A percentile compares a stretch with the other conserved stretches of the same genome.
phyloP scores from a whole-genome alignment of 2,797 vertebrate species.

The Characodon lateralis region DNA sequence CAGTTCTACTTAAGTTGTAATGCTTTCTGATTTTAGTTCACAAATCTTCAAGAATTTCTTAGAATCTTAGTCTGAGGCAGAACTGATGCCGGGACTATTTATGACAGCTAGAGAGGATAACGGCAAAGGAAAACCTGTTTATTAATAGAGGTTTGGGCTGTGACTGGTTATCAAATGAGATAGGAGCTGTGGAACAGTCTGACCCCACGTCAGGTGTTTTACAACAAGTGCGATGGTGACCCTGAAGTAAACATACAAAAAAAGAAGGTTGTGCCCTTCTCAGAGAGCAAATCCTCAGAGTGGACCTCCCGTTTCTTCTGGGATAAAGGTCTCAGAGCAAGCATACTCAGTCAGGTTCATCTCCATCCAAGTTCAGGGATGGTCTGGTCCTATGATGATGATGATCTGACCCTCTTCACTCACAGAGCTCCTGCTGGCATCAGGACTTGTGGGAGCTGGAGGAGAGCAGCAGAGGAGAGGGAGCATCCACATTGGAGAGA shows the following conservation, averaged over 20 bases:
- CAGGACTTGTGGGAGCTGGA: conserved; percentile 90
- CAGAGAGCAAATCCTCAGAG: conserved; percentile 38
- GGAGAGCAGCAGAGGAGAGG: conserved; percentile 88
- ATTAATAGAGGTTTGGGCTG: conserved; percentile 18
- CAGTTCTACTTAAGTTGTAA: background rate
- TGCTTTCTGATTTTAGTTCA: background rate
- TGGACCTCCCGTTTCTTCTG: conserved; percentile 45
- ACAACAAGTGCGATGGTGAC: conserved; percentile 6
- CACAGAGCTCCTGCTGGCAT: conserved; percentile 61
- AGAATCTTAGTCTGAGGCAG: conserved; percentile 8
- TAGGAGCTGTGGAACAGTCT: conserved; percentile 2
- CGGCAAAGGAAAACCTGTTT: background rate
- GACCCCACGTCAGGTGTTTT: conserved; percentile 14
- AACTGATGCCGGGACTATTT: conserved; percentile 9
- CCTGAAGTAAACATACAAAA: conserved; percentile 35
- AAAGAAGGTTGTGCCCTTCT: conserved; percentile 36
- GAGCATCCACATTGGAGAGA: conserved; percentile 85
- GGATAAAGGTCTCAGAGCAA: conserved; percentile 27
- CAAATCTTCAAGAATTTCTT: background rate
- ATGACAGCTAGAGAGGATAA: background rate
- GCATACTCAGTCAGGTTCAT: conserved; percentile 7
- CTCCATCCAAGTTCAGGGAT: conserved; percentile 17
- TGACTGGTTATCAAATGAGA: conserved; percentile 42
- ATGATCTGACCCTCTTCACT: conserved; percentile 9
- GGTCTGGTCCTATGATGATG: conserved; percentile 5